Percentiles rank a stretch among this genome's conserved stretches.
Evolutionary conservation across 1,140 invertebrate genomes (phyloP).

Genomic region (Venturia canescens): DNA sequence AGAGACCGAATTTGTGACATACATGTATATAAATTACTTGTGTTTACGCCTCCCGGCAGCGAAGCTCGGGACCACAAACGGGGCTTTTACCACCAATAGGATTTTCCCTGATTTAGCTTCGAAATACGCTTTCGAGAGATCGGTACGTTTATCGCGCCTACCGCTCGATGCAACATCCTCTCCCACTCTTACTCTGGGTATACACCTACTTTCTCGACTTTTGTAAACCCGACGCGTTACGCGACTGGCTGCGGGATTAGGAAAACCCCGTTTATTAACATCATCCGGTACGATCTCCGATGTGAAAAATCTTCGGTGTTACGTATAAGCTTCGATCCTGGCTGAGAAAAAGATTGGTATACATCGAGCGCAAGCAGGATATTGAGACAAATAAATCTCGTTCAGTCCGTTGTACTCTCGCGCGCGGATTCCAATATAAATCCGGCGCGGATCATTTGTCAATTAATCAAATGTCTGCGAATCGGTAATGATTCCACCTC

Average conservation of each 20-base stretch:
- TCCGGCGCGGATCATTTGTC: too few relatives aligned
- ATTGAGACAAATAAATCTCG: too few relatives aligned
- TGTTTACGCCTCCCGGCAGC: neutral
- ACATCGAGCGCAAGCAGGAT: neutral
- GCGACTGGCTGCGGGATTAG: slow-evolving; percentile 44
- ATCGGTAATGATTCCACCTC: too few relatives aligned
- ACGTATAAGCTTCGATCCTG: neutral
- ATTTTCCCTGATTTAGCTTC: slow-evolving; percentile 55
- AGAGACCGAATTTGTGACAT: slow-evolving; percentile 47
- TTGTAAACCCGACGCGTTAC: slow-evolving; percentile 25
- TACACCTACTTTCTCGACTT: slow-evolving; percentile 14
- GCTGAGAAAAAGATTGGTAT: too few relatives aligned
- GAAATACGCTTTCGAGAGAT: slow-evolving; percentile 28
- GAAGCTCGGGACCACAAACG: slow-evolving; percentile 31
- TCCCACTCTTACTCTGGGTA: neutral
- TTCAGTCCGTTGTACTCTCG: too few relatives aligned
- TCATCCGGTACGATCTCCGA: slow-evolving; percentile 9
- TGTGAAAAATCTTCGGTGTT: neutral
- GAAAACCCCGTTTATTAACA: slow-evolving; percentile 42
- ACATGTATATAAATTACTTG: neutral
- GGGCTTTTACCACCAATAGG: slow-evolving; percentile 30
- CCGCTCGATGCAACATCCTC: neutral
- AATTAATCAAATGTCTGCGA: too few relatives aligned
- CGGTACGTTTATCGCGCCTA: slow-evolving; percentile 25
- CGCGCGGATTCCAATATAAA: too few relatives aligned